Evolutionary conservation across 53 echinoderm and acorn worm genomes (phyloP).

Genomic region (Glandiceps talaboti): DNA sequence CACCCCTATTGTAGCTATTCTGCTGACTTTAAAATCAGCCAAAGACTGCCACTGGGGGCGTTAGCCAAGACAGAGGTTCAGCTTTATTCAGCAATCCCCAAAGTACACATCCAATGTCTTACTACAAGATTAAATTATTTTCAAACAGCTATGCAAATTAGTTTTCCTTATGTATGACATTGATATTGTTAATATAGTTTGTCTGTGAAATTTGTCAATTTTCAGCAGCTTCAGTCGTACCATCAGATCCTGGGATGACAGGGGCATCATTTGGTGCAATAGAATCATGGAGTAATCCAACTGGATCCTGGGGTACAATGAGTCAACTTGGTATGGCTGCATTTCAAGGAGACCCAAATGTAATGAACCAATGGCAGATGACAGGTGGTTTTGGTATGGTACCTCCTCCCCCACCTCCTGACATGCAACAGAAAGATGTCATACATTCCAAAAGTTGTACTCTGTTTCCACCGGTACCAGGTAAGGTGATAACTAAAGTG

Average conservation of each 20-base stretch:
- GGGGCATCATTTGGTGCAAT: background rate
- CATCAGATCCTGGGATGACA: background rate
- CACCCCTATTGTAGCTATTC: too few species aligned
- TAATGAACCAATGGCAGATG: background rate
- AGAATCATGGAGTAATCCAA: background rate
- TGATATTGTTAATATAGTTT: too few species aligned
- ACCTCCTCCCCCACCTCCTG: conserved; percentile 4
- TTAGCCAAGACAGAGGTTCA: too few species aligned
- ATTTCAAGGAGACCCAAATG: background rate
- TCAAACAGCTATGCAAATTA: too few species aligned
- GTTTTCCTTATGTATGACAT: too few species aligned
- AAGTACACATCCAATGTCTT: too few species aligned
- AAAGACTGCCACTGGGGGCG: too few species aligned
- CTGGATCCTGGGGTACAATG: background rate
- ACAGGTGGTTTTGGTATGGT: background rate
- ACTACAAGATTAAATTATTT: too few species aligned
- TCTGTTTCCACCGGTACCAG: conserved; percentile 16
- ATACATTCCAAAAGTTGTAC: conserved; percentile 7
- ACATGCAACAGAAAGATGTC: conserved; percentile 5
- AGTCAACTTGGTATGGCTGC: background rate
- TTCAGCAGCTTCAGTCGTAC: background rate
- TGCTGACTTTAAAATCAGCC: too few species aligned
- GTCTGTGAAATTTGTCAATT: too few species aligned
- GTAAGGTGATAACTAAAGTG: conserved; percentile 16
- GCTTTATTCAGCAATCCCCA: background rate